A percentile compares a stretch with the other conserved stretches of the same genome.
Evolutionary conservation across 1,140 invertebrate species (phyloP).

Genomic region (Dreissena polymorpha): DNA sequence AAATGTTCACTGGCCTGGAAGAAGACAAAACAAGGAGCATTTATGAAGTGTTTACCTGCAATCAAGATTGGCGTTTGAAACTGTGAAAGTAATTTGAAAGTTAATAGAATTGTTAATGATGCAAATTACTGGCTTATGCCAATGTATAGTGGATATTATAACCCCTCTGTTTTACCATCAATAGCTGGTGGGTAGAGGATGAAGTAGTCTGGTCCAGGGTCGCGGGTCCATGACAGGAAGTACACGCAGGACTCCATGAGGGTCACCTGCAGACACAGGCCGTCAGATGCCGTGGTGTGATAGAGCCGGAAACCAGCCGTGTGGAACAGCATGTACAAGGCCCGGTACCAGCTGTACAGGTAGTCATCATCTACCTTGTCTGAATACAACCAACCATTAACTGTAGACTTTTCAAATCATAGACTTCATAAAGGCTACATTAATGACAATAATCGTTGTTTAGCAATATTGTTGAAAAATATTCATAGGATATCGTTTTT

Average conservation of each 20-base stretch:
- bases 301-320: conserved; percentile 72
- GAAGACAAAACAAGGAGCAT: no score
- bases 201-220: conserved; percentile 70
- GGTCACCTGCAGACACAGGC: conserved; percentile 76
- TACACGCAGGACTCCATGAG: conserved; percentile 78
- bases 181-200: conserved; percentile 75
- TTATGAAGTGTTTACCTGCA: no score
- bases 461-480: no score
- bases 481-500: no score
- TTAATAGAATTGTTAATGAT: no score
- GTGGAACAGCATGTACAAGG: conserved; percentile 74
- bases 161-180: conserved; percentile 66
- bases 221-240: conserved; percentile 74
- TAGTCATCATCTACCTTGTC: conserved; percentile 77
- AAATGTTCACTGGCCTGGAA: no score
- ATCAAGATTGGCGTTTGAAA: no score
- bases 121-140: no score
- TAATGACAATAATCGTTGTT: no score
- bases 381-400: conserved; percentile 54
- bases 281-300: conserved; percentile 72
- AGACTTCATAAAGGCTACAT: background rate
- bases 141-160: background rate
- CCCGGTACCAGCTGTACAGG: conserved; percentile 76
- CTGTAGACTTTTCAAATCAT: background rate
- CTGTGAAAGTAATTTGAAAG: no score